phyloP scores from a whole-genome alignment of 2,888 invertebrate species.

The Monopis laevigella region DNA sequence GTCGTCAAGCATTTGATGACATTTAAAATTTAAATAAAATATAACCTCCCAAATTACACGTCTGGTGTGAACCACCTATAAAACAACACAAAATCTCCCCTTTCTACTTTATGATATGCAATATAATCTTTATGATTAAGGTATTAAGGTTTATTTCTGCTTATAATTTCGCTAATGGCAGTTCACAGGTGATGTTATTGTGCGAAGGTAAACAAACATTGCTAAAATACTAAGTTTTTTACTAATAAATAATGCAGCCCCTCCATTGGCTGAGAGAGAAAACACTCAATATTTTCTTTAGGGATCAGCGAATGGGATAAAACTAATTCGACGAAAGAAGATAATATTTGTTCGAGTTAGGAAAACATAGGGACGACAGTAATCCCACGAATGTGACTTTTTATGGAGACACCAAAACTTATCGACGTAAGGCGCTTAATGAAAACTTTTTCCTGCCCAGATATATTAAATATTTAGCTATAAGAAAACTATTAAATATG shows the following conservation, averaged over 20 bases:
- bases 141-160: neutral
- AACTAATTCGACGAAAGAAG: constrained; percentile 31
- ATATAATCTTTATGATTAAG: neutral
- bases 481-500: no score
- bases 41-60: no score
- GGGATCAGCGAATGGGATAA: constrained; percentile 30
- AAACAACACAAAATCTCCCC: constrained; percentile 29
- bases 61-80: no score
- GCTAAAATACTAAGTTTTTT: constrained; percentile 57
- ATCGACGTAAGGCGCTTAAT: no score
- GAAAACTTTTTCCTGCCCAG: no score
- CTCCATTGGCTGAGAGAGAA: constrained; percentile 1
- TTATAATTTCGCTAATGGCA: neutral
- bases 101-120: neutral
- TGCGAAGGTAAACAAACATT: no score
- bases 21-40: no score
- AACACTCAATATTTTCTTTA: constrained; percentile 24
- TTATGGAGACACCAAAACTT: no score
- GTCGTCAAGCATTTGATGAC: no score
- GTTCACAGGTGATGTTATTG: constrained; percentile 55
- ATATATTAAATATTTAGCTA: no score
- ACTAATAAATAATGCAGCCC: constrained; percentile 60
- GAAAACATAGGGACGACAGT: constrained; percentile 32
- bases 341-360: constrained; percentile 32
- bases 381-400: no score